Conservation (phyloP, 1,140 invertebrate species). For the Ostrea edulis region DNA sequence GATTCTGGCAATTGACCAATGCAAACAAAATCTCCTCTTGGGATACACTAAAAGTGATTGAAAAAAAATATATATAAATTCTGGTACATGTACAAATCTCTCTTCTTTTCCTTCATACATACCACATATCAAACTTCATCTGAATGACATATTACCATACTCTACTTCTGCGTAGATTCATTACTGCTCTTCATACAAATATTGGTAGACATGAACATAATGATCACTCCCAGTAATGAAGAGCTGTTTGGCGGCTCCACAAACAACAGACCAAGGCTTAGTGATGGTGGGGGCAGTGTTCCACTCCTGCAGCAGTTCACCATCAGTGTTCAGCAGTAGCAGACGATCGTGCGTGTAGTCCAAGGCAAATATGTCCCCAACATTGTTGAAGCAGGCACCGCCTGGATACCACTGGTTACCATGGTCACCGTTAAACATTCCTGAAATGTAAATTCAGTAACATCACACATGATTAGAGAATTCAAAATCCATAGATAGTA, state of each 20-base stretch:
- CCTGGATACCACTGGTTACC: constrained; percentile 13
- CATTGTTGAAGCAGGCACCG: constrained; percentile 41
- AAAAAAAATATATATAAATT: too few species aligned
- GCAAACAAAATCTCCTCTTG: too few species aligned
- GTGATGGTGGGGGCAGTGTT: constrained; percentile 41
- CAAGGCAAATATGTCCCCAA: constrained; percentile 44
- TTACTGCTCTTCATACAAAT: constrained; percentile 4
- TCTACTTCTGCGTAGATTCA: not conserved
- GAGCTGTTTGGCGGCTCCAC: constrained; percentile 30
- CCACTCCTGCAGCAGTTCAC: constrained; percentile 41
- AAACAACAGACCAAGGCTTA: constrained; percentile 30
- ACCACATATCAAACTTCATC: not conserved
- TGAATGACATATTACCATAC: not conserved
- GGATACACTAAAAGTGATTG: too few species aligned
- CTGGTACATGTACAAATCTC: too few species aligned
- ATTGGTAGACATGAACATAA: constrained; percentile 43
- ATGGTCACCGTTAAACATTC: not conserved
- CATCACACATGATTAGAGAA: too few species aligned
- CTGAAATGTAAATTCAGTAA: not conserved
- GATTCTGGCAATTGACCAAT: too few species aligned
- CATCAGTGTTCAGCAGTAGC: constrained; percentile 29
- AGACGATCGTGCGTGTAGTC: constrained; percentile 43
- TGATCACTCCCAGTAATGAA: constrained; percentile 47
- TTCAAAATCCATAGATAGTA: too few species aligned
- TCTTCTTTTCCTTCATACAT: not conserved